Base-by-base conservation (phyloP, 2,888 invertebrate species). In the Scotopteryx bipunctaria region DNA sequence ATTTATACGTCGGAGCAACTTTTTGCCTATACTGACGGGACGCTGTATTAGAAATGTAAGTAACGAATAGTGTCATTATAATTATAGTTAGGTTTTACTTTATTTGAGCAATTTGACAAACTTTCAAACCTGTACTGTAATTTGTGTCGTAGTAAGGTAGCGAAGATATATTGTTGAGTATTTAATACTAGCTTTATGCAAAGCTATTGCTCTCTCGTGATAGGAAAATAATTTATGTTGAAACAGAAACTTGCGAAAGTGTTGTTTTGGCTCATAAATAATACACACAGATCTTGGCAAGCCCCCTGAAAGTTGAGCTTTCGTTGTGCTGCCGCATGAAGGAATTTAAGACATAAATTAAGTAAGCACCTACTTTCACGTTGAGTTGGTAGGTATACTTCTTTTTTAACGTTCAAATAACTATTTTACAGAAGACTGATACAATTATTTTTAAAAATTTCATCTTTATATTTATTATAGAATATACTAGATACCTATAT, bases 201-300 rank as follows among this genome's bases (percentile, higher is more conserved):
- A 36, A 48, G 21, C 17, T 47, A 33, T 40, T 27, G 33, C 33
- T 44, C 32, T 27, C 31, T 38, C 29, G 16, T 43, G 49, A 44
- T 50, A 38, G 44, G 38, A 50, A 38, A 44, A 38, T 50, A 50
- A 44, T 50, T 33, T 43, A 50, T 40, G 43, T 44, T 50, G 44
- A 40, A 44, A 33, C 44, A 44, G 37, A 44, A 44, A 50, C 44
- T 50, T 44, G 38, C 31, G 42, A 44, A 44, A 48, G 48, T 48
- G 41, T 48, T 48, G 50, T 50, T 44, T 44, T 50, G 38, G 38
- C 44, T n/a, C 44, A 44, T 50, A 50, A 50, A 50, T 50, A 50
- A 50, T 44, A 50, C 16, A 33, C 44, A 19, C 43, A 44, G 50
- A 44, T 50, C 44, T 44, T 50, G 50, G 50, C 50, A 44, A 33